Base-by-base conservation (phyloP, 2,797 vertebrate species). In the Sphenopsis melanotis region DNA sequence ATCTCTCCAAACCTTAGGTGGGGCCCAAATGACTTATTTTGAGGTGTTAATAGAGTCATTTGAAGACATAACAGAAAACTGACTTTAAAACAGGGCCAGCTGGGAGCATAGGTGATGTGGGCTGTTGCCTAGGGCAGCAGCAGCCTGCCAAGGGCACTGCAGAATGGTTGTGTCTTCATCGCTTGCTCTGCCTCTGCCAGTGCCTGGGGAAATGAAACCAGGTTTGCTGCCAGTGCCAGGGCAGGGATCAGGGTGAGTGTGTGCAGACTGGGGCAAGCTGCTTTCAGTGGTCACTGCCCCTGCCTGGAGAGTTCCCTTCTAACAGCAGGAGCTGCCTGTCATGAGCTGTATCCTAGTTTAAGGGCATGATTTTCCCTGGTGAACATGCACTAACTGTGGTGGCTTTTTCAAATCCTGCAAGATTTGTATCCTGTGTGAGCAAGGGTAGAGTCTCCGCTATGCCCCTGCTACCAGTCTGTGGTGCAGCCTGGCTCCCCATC, bases 81-180 rank as follows among this genome's bases (percentile, higher is more conserved):
- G 66, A 55, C 11, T 63, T 87, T 39, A 47, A 72, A 84, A 3
- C 26, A 27, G 50, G 39, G 70, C 55, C 82, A 53, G 53, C 76
- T 63, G 79, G 84, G 87, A 94, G 60, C 82, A 75, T 0, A 83
- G 94, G 89, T 91, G 89, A 75, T 86, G 57, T 23, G 66, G 81
- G 84, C 61, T 94, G 60, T 78, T 93, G 89, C 89, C 39, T 92
- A 78, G 76, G 69, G 84, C 82, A 23, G 84, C 64, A 74, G 82
- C 68, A 71, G 60, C 78, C 60, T 95, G 89, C 89, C 82, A 91
- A 85, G 61, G 91, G 61, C 87, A 61, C 68, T 32, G 75, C 47
- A n/a, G 30, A 85, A 46, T 18, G 68, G 71, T 64, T 16, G 13
- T 14, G 41, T 87, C 82, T 94, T 92, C 95, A 81, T 87, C 0